Evolutionary conservation across 2,113 vertebrate species (phyloP).

Genomic region (Chitala chitala): DNA sequence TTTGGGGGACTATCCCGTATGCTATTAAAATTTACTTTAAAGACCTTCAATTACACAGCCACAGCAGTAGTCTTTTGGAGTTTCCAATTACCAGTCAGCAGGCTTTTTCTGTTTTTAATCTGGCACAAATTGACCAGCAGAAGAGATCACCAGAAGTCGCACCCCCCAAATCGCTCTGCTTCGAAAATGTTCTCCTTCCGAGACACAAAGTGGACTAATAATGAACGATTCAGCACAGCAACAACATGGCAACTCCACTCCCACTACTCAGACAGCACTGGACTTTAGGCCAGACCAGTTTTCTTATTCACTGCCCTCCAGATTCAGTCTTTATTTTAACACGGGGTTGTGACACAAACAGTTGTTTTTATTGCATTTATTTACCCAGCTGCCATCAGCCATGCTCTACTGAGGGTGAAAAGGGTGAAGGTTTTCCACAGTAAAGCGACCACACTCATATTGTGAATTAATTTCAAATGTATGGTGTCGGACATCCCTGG

Average conservation of each 20-base stretch:
- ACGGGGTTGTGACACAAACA: no score
- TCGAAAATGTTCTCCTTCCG: background rate
- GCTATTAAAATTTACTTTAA: constrained; percentile 5
- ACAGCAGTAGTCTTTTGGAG: background rate
- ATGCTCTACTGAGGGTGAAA: no score
- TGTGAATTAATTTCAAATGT: no score
- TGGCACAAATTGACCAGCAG: background rate
- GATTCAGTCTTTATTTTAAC: no score
- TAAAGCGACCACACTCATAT: no score
- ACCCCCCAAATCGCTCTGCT: background rate
- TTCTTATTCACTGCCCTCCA: no score
- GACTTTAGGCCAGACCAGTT: no score
- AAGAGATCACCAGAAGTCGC: background rate
- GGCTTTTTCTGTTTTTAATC: background rate
- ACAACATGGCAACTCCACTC: no score
- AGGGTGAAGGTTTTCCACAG: no score
- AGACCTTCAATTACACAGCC: constrained; percentile 5
- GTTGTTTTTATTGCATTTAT: no score
- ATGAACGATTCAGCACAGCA: background rate
- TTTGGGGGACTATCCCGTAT: background rate
- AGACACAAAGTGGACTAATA: background rate
- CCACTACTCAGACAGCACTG: no score
- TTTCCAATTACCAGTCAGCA: background rate
- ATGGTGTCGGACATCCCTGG: background rate
- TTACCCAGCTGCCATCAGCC: no score